These are phyloP conservation scores for Vidua macroura DNA, from an alignment of 2,113 vertebrate species.

Conservation along the genomic window DNA sequence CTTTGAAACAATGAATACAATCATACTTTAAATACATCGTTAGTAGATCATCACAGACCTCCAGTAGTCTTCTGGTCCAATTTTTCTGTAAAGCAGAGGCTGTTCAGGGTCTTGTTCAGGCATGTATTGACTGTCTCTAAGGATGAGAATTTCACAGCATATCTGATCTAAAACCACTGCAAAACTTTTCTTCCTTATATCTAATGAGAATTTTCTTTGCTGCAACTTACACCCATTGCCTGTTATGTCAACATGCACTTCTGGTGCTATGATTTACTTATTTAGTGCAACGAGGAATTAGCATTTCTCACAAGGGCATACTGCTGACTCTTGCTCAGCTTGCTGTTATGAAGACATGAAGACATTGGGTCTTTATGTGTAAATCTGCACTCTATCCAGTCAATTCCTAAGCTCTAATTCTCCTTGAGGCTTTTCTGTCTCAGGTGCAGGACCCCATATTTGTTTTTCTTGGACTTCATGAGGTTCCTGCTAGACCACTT, in stretches of 20 bases:
- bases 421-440: neutral
- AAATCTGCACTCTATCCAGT: neutral
- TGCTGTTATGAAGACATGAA: neutral
- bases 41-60: neutral
- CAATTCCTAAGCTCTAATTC: neutral
- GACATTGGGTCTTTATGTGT: neutral
- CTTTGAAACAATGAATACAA: neutral
- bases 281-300: neutral
- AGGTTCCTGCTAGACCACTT: neutral
- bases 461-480: neutral
- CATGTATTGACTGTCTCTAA: fast-evolving
- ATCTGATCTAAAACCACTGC: neutral
- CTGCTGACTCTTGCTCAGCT: neutral
- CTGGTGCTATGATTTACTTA: neutral
- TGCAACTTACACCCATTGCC: neutral
- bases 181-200: neutral
- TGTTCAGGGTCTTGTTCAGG: neutral
- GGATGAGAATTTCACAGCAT: neutral
- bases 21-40: neutral
- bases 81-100: neutral
- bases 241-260: neutral
- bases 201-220: neutral
- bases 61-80: neutral
- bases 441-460: neutral
- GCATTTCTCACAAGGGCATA: neutral